A percentile compares a stretch with the other conserved stretches of the same genome.
Evolutionary conservation across 2,888 invertebrate genomes (phyloP).

Genomic region (Brenthis ino): DNA sequence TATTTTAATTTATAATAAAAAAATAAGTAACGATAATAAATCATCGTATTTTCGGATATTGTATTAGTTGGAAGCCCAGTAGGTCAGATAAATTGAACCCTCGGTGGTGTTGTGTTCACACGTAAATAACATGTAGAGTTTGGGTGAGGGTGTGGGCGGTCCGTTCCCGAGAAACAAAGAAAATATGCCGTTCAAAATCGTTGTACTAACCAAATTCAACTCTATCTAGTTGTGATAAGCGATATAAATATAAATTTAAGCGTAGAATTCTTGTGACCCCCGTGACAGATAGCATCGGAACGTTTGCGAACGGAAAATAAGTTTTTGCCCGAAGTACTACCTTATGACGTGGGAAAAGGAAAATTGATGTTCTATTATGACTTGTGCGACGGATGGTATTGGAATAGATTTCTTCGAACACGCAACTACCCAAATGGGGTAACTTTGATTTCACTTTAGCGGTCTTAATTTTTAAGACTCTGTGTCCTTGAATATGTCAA

Average conservation of each 20-base stretch:
- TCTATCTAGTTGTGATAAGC: conserved; percentile 47
- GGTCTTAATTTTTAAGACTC: conserved; percentile 60
- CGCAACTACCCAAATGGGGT: conserved; percentile 66
- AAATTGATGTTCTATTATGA: conserved; percentile 42
- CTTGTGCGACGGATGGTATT: conserved; percentile 47
- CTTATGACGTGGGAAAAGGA: conserved; percentile 52
- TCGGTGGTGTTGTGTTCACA: conserved; percentile 78
- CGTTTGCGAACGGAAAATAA: conserved; percentile 57
- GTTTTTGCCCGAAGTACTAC: conserved; percentile 52
- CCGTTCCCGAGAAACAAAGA: conserved; percentile 40
- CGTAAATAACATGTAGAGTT: conserved; percentile 81
- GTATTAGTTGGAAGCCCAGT: conserved; percentile 79
- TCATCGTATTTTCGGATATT: conserved; percentile 69
- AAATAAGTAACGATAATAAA: conserved; percentile 54
- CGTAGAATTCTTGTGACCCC: conserved; percentile 42
- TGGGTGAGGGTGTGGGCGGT: conserved; percentile 63
- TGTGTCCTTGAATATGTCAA: conserved; percentile 2
- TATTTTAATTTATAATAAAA: conserved; percentile 40
- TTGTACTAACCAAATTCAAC: conserved; percentile 41
- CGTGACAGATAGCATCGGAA: conserved; percentile 60
- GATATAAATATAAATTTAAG: conserved; percentile 18
- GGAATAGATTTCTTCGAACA: conserved; percentile 70
- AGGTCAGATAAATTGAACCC: conserved; percentile 83
- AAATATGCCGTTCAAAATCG: conserved; percentile 9
- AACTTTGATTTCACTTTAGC: conserved; percentile 77